Percentiles rank a stretch among this genome's conserved stretches.
Evolutionary conservation across 2,888 invertebrate species (phyloP).

Genomic region (Platycheirus rosarum): DNA sequence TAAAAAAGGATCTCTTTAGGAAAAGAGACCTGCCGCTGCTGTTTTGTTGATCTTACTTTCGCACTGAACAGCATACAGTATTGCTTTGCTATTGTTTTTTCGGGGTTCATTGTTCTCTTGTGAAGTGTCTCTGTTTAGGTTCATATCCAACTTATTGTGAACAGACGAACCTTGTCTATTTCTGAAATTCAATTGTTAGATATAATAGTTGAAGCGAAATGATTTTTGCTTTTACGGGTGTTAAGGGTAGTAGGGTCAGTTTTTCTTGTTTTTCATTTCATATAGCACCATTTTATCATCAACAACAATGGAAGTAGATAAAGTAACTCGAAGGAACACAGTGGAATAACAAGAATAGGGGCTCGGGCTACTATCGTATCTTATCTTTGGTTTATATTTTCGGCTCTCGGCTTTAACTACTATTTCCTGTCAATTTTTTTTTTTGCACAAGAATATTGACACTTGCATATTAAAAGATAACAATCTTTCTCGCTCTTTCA

Average conservation of each 20-base stretch:
- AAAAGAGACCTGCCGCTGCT: slow-evolving; percentile 42
- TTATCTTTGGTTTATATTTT: slow-evolving; percentile 9
- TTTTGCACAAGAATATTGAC: slow-evolving; percentile 46
- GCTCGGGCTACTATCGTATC: slow-evolving; percentile 20
- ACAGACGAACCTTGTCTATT: background rate
- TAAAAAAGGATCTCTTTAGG: background rate
- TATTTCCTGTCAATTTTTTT: slow-evolving; percentile 16
- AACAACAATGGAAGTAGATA: slow-evolving; percentile 6
- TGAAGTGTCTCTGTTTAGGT: slow-evolving; percentile 30
- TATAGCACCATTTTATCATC: slow-evolving; percentile 26
- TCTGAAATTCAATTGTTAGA: slow-evolving; percentile 51
- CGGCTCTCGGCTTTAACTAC: background rate
- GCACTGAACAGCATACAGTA: slow-evolving; percentile 30
- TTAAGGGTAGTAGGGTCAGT: slow-evolving; percentile 26
- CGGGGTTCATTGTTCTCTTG: slow-evolving; percentile 35
- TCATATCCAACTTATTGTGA: too few species aligned
- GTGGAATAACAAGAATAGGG: slow-evolving; percentile 7
- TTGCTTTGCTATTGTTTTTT: slow-evolving; percentile 30
- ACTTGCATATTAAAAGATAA: slow-evolving; percentile 20
- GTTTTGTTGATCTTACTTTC: slow-evolving; percentile 20
- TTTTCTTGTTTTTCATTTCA: slow-evolving; percentile 16
- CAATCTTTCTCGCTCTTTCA: background rate
- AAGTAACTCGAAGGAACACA: slow-evolving; percentile 17
- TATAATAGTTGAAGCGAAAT: slow-evolving; percentile 33
- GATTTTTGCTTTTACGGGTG: slow-evolving; percentile 9